phyloP scores from a whole-genome alignment of 2,888 invertebrate genomes.

The Eueremaeus valkanovi region DNA sequence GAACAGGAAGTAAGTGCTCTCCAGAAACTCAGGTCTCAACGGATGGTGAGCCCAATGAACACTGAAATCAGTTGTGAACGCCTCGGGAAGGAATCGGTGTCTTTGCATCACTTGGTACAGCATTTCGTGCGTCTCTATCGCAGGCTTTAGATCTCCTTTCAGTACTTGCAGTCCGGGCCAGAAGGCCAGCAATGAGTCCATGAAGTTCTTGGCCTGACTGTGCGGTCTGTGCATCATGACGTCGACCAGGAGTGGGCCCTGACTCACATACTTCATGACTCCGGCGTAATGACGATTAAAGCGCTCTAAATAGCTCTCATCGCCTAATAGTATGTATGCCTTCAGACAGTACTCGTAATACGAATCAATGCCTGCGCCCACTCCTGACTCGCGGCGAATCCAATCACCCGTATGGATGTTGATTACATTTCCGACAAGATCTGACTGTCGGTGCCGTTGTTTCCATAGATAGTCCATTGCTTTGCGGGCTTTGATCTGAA shows the following conservation, averaged over 20 bases:
- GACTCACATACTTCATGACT: slow-evolving; percentile 93
- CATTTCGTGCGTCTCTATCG: slow-evolving; percentile 99
- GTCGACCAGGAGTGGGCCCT: slow-evolving; percentile 89
- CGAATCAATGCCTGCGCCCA: slow-evolving; percentile 98
- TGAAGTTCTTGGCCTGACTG: slow-evolving; percentile 88
- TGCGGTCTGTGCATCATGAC: slow-evolving; percentile 93
- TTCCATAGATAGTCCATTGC: slow-evolving; percentile 97
- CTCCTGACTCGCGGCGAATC: slow-evolving; percentile 92
- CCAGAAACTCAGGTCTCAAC: slow-evolving; percentile 91
- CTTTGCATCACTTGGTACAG: slow-evolving; percentile 95
- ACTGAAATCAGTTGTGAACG: slow-evolving; percentile 91
- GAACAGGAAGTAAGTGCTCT: slow-evolving; percentile 95
- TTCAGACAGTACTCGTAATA: slow-evolving; percentile 98
- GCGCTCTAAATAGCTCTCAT: slow-evolving; percentile 85
- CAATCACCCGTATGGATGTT: slow-evolving; percentile 98
- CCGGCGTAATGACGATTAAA: slow-evolving; percentile 94
- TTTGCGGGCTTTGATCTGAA: slow-evolving; percentile 69
- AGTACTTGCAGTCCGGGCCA: slow-evolving; percentile 93
- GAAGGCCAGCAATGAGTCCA: slow-evolving; percentile 95
- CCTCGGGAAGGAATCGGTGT: slow-evolving; percentile 97
- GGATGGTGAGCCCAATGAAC: slow-evolving; percentile 99
- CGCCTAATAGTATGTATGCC: slow-evolving; percentile 85
- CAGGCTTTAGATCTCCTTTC: slow-evolving; percentile 88
- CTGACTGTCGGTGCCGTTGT: slow-evolving; percentile 79
- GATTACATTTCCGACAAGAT: slow-evolving; percentile 94